Percentiles rank a stretch among this genome's conserved stretches.
Evolutionary conservation across 2,113 vertebrate genomes (phyloP).

Genomic region (Corvus moneduloides): DNA sequence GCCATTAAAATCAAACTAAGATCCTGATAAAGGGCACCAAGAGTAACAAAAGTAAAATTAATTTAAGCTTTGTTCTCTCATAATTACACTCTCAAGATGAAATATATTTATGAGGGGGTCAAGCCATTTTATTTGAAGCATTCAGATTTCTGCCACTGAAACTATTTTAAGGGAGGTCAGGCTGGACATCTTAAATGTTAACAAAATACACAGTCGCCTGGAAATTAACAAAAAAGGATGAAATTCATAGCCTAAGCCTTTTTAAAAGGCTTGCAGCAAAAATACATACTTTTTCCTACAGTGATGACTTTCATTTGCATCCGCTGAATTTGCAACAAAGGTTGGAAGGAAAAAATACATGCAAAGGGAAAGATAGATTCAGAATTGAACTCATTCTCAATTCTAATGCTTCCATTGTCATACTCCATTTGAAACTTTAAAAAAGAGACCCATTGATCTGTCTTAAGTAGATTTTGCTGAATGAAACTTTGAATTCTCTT

Average conservation of each 20-base stretch:
- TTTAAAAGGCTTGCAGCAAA: not conserved
- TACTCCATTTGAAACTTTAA: not conserved
- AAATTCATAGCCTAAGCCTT: not conserved
- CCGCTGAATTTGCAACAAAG: not conserved
- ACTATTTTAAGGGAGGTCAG: not conserved
- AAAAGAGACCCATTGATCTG: not conserved
- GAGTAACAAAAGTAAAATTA: slow-evolving; percentile 50
- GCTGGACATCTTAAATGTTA: not conserved
- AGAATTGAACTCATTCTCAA: not conserved
- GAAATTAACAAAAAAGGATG: not conserved
- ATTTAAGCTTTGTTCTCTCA: slow-evolving; percentile 45
- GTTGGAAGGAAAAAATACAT: not conserved
- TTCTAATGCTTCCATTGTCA: not conserved
- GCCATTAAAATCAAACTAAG: slow-evolving; percentile 38
- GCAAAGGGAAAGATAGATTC: not conserved
- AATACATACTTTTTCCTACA: not conserved
- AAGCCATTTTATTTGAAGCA: slow-evolving; percentile 17
- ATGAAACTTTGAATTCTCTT: not conserved
- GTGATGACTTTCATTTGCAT: not conserved
- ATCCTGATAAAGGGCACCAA: not conserved
- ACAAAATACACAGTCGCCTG: not conserved
- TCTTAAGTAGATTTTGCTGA: not conserved
- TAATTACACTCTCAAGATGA: slow-evolving; percentile 57
- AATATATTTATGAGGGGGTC: slow-evolving; percentile 27
- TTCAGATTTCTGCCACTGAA: slow-evolving; percentile 9